A percentile compares a stretch with the other conserved stretches of the same genome.
phyloP scores from a whole-genome alignment of 1,140 invertebrate genomes.

The Andricus grossulariae region DNA sequence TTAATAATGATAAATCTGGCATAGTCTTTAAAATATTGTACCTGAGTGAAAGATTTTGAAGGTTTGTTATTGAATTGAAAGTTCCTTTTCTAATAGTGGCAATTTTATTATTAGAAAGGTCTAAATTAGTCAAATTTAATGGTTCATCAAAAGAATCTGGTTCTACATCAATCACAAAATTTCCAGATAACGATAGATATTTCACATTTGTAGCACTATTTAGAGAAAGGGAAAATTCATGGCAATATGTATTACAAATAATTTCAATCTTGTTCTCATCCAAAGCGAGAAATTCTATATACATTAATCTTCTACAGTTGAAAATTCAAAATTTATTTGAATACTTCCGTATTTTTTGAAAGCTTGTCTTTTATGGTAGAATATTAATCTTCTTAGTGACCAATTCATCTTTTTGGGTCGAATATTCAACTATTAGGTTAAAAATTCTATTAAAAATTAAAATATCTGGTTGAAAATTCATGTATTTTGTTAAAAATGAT shows the following conservation, averaged over 20 bases:
- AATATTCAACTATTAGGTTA: no score
- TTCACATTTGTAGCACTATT: not conserved
- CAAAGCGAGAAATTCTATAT: conserved; percentile 40
- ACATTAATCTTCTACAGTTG: no score
- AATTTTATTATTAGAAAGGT: conserved; percentile 40
- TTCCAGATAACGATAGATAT: not conserved
- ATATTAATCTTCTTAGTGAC: no score
- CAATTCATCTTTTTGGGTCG: no score
- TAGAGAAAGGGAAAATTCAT: conserved; percentile 34
- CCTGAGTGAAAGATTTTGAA: conserved; percentile 10
- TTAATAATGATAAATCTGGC: not conserved
- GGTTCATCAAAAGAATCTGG: conserved; percentile 34
- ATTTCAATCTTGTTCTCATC: conserved; percentile 52
- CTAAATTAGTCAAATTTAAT: conserved; percentile 18
- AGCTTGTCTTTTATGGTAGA: no score
- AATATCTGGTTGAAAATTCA: no score
- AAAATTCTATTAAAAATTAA: no score
- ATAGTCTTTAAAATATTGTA: conserved; percentile 23
- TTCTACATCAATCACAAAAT: conserved; percentile 32
- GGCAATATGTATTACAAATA: conserved; percentile 46
- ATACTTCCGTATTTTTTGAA: no score
- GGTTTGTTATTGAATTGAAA: not conserved
- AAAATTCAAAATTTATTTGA: no score
- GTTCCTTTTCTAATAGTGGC: conserved; percentile 13
- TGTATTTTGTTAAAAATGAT: no score